Base-by-base conservation (phyloP, 2,888 invertebrate species). In the Pegoplata infirma region DNA sequence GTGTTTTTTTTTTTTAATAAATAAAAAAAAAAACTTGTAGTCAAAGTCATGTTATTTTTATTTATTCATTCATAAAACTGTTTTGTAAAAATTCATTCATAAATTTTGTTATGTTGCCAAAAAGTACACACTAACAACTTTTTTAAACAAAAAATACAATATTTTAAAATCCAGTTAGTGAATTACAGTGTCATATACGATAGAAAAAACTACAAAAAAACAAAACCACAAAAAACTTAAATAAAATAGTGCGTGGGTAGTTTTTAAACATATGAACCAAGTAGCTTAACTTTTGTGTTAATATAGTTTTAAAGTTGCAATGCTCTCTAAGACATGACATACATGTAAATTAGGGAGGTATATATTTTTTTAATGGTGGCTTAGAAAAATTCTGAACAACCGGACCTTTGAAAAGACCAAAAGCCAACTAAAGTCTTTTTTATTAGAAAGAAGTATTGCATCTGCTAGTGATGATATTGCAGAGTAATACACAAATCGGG, bases 141-240 rank as follows among this genome's bases (percentile, higher is more conserved):
- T 67, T 79, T 61, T 61, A 67, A 61, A 64, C 78, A 72, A n/a
- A n/a, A n/a, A n/a, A 61, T 76, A 77, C 77, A 80, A 76, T 82
- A 55, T 84, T 82, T 84, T 76, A 40, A 40, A 75, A 56, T 67
- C 71, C 75, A 79, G 75, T 75, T 72, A 79, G 75, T 79, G 79
- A 72, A 67, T 71, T 79, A 72, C 67, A 79, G 66, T 75, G 79
- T 75, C 75, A 79, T 68, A 63, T 51, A n/a, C n/a, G 47, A 14
- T 17, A 47, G 53, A 68, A 66, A 58, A 66, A 63, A 55, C 46
- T 32, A 63, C 46, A 25, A 23, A 19, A 53, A 40, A 46, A 17
- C 25, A 46, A 40, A 53, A 16, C 63, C 67, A 49, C 58, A 76
- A 59, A 28, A 64, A 59, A 53, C 61, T 58, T 47, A 61, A 66